Base-by-base conservation (phyloP, 2,113 vertebrate genomes). In the Albula glossodonta region DNA sequence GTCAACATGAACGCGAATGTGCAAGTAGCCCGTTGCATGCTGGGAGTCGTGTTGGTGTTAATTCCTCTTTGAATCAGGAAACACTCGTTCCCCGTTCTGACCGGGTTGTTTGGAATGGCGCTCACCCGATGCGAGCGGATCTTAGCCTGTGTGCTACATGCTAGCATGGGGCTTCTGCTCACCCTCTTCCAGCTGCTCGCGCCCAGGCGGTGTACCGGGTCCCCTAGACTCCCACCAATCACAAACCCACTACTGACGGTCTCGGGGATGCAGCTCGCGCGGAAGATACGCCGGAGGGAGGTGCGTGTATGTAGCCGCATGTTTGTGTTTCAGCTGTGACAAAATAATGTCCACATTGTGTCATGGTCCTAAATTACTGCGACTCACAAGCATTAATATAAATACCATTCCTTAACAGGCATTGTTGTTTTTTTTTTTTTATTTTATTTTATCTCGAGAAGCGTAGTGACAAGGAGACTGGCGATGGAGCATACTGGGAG, bases 231-330 rank as follows among this genome's bases (percentile, higher is more conserved):
- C 11, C 85, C 87, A 22, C 87, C 93, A 9, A 90, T 94, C 19
- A 88, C 51, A 3, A 85, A 90, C 15, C 86, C 88, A 10, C 91
- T 96, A 9, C 90, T 96, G 41, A 86, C 91, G 78, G 86, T 93
- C 2, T 80, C 94, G 0, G 94, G 86, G 1, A 56, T 91, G 10
- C 90, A 89, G 51, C 90, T 96, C 56, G 94, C 94, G 10, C 87
- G 86, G 6, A 89, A 90, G 77, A 94, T 96, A 19, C 93, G 93
- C 50, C 87, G 89, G 1, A 91, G 91, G 57, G 87, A 94, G 94
- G 94, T 95, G 85, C 86, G 88, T 82, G 15, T 15, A 12, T 12
- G 5, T 5, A 11, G 80, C 17, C 31, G 31, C 31, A 41, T 41
- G 31, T 41, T 41, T 41, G 31, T 41, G 31, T 41, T 41, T 41